Base-by-base conservation (phyloP, 2,797 vertebrate species). In the Odontamblyopus rebecca region DNA sequence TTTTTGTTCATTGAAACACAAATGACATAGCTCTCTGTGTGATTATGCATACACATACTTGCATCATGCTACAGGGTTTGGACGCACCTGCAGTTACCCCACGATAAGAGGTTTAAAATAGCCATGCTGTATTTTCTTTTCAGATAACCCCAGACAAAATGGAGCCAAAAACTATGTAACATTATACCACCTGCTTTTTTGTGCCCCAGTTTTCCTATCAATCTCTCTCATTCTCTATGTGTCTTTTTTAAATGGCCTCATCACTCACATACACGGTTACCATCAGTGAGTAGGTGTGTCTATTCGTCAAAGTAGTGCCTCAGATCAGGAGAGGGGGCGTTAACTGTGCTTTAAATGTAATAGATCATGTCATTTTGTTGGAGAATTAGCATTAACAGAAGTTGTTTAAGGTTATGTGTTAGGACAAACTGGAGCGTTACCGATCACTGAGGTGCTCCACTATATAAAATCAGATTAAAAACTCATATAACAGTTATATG, bases 1-100 rank as follows among this genome's bases (percentile, higher is more conserved):
- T 15, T 48, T 48, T 13, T 48, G 44, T 48, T 48, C 12, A 16
- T 15, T 15, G 44, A 13, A 3, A 48, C 44, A 48, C 44, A 48
- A 48, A 48, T 48, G 44, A 48, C 44, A 16, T 48, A 15, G 44
- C 3, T 4, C 44, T 48, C 13, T 48, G 44, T 32, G 16, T 53
- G 51, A 18, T 53, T 6, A 18, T 18, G 51, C 51, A 53, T n/a
- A 19, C 50, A n/a, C 18, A 53, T n/a, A 18, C 51, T 59, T 72
- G 67, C 54, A 54, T 65, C 81, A 70, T 48, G 38, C 72, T 74
- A 61, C 70, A 68, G 59, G 72, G 79, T 78, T 26, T 57, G 76
- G 54, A 79, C 80, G 73, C 82, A 85, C 73, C 79, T 88, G 84
- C 78, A 59, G 71, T 66, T 30, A 63, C 19, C 64, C 70, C 66